phyloP scores from a whole-genome alignment of 2,113 vertebrate species.

The Oenanthe melanoleuca region DNA sequence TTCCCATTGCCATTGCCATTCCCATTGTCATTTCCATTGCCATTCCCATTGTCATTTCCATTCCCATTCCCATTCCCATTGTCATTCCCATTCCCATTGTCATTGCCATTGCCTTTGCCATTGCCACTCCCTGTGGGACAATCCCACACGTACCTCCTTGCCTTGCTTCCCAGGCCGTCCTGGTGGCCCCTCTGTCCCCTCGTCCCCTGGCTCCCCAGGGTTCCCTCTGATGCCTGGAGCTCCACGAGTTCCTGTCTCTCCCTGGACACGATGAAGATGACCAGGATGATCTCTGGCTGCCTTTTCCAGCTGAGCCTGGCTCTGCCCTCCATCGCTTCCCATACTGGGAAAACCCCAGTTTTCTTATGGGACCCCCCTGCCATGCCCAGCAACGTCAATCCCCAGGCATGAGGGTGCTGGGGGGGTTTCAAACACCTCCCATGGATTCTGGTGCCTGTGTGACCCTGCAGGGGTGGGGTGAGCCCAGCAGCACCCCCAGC shows the following conservation, averaged over 20 bases:
- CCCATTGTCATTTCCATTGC: too few species aligned
- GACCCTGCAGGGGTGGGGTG: background rate
- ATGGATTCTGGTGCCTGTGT: background rate
- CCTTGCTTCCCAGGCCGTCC: slow-evolving; percentile 76
- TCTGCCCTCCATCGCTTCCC: background rate
- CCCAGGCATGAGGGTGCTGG: background rate
- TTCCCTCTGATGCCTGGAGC: slow-evolving; percentile 67
- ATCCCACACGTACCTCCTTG: slow-evolving; percentile 71
- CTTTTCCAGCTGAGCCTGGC: background rate
- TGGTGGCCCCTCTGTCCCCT: slow-evolving; percentile 69
- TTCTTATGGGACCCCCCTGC: rapidly evolving
- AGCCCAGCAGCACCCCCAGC: background rate
- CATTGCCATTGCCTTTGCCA: background rate
- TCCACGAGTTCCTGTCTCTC: slow-evolving; percentile 76
- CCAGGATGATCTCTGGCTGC: background rate
- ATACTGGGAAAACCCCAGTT: background rate
- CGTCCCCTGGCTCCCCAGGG: slow-evolving; percentile 75
- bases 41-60: too few species aligned
- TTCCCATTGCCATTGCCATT: too few species aligned
- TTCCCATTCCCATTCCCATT: background rate
- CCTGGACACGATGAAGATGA: slow-evolving; percentile 60
- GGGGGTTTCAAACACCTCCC: background rate
- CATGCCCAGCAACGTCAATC: background rate
- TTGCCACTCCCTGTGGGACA: rapidly evolving
- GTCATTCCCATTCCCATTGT: too few species aligned